Evolutionary conservation across 2,113 vertebrate genomes (phyloP).

Genomic region (Lepus americanus): DNA sequence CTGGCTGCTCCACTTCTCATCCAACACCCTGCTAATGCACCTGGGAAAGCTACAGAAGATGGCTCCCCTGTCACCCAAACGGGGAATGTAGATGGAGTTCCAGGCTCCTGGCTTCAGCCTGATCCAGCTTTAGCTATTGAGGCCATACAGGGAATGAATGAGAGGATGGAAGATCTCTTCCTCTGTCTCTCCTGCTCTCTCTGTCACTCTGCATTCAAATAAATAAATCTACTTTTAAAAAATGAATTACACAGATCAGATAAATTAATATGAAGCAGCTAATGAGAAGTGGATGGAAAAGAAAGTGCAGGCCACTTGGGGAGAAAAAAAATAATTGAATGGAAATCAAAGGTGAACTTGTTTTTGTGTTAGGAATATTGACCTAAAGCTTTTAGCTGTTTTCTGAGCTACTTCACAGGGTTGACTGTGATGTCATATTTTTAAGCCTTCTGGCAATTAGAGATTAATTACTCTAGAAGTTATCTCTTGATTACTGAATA

Average conservation of each 20-base stretch:
- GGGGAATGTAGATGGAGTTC: too few species aligned
- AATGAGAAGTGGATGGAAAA: not conserved
- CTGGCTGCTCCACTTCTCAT: too few species aligned
- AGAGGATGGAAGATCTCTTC: too few species aligned
- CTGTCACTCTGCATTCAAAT: too few species aligned
- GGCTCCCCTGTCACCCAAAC: too few species aligned
- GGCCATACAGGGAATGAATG: too few species aligned
- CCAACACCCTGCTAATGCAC: too few species aligned
- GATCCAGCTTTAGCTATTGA: too few species aligned
- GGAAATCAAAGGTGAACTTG: not conserved
- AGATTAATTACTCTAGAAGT: conserved; percentile 19
- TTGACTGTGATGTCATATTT: not conserved
- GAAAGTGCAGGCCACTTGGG: not conserved
- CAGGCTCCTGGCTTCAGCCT: too few species aligned
- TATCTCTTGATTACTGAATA: not conserved
- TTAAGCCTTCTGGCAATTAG: not conserved
- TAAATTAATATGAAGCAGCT: conserved; percentile 10
- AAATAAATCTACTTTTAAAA: not conserved
- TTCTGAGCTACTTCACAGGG: not conserved
- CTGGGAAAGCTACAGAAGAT: too few species aligned
- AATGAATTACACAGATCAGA: not conserved
- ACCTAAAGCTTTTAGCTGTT: not conserved
- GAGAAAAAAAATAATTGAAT: not conserved
- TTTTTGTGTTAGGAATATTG: not conserved
- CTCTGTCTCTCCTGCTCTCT: too few species aligned